A percentile compares a stretch with the other conserved stretches of the same genome.
Conservation (phyloP, 2,113 vertebrate genomes). For the Murina feae region DNA sequence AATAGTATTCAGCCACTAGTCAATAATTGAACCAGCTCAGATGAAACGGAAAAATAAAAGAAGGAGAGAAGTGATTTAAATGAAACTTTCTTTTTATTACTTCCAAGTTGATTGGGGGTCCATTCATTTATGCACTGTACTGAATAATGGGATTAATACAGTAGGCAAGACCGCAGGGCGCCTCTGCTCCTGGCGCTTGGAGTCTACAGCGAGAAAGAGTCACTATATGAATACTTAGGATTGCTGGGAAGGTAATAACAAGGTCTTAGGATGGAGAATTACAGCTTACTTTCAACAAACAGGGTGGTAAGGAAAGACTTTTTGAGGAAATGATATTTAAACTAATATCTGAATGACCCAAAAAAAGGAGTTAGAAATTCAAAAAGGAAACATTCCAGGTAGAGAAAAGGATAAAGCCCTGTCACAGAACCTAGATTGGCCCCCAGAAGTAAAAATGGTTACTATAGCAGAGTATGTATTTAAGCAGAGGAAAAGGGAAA, state of each 20-base stretch:
- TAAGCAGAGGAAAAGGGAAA: background rate
- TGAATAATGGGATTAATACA: background rate
- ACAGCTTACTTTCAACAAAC: background rate
- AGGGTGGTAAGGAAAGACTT: background rate
- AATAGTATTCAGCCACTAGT: background rate
- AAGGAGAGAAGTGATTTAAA: background rate
- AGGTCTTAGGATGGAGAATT: background rate
- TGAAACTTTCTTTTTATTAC: background rate
- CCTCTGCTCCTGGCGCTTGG: background rate
- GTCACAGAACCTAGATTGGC: background rate
- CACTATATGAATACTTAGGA: background rate
- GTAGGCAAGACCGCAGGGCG: background rate
- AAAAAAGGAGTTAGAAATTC: background rate
- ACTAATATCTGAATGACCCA: background rate
- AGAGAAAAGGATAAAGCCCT: background rate
- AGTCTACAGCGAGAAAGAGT: background rate
- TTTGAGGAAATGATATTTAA: background rate
- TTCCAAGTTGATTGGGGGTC: background rate
- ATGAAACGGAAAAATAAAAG: constrained; percentile 6
- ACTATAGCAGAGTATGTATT: background rate
- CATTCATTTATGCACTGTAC: background rate
- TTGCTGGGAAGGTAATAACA: background rate
- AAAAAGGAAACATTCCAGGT: background rate
- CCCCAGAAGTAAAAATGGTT: background rate
- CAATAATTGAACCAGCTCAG: background rate